phyloP scores from a whole-genome alignment of 92 coral and sea anemone species.

The Porites rus region DNA sequence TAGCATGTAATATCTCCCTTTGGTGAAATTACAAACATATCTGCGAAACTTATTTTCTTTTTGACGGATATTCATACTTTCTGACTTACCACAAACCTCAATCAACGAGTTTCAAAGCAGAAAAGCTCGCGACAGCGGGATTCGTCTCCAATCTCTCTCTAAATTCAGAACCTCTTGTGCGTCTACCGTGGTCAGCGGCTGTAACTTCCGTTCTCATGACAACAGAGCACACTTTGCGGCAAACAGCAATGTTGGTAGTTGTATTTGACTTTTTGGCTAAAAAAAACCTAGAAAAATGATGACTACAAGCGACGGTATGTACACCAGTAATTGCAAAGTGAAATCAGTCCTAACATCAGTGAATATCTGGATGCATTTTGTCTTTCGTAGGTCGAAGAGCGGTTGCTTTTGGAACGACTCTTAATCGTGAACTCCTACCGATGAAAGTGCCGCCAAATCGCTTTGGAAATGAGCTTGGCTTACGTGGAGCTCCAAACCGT shows the following conservation, averaged over 20 bases:
- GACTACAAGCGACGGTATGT: slow-evolving; percentile 39
- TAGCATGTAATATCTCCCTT: too few relatives aligned
- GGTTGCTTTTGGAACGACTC: slow-evolving; percentile 87
- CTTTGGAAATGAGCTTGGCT: slow-evolving; percentile 86
- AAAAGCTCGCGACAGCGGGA: background rate
- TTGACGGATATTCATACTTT: too few relatives aligned
- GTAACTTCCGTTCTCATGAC: slow-evolving; percentile 6
- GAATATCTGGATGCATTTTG: background rate
- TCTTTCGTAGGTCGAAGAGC: slow-evolving; percentile 24
- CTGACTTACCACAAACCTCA: too few relatives aligned
- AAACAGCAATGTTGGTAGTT: background rate
- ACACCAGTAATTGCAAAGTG: background rate
- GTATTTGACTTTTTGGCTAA: slow-evolving; percentile 23
- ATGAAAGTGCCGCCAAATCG: slow-evolving; percentile 90
- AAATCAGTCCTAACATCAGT: background rate
- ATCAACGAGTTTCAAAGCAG: too few relatives aligned
- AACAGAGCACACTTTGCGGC: background rate
- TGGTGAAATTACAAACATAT: too few relatives aligned
- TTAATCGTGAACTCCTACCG: slow-evolving; percentile 90
- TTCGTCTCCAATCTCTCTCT: background rate
- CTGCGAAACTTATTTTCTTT: too few relatives aligned
- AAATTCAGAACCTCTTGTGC: background rate
- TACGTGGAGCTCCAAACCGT: slow-evolving; percentile 88
- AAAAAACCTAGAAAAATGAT: background rate
- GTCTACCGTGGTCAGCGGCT: slow-evolving; percentile 13